A percentile compares a stretch with the other conserved stretches of the same genome.
These are phyloP conservation scores for Fulica atra DNA, from an alignment of 2,113 vertebrate genomes.

Conservation along the genomic window DNA sequence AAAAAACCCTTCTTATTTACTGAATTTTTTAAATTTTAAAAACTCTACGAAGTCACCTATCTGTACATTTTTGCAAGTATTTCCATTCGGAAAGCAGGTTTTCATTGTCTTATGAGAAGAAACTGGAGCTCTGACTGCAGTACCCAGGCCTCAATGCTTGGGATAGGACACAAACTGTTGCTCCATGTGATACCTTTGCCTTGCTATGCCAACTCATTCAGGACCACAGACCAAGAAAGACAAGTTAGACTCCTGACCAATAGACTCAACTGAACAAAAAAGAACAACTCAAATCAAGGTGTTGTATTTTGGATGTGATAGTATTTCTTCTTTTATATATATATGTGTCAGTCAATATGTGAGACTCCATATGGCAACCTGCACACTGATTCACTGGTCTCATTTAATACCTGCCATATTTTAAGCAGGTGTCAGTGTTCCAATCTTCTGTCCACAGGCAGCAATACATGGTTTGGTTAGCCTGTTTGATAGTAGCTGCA, in stretches of 20 bases:
- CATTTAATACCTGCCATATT: neutral
- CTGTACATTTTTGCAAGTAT: neutral
- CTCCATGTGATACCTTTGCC: neutral
- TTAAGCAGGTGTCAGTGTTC: neutral
- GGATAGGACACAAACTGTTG: neutral
- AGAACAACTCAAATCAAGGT: fast-evolving
- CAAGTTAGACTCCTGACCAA: neutral
- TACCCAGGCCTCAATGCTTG: neutral
- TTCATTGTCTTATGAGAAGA: neutral
- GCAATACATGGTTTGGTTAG: neutral
- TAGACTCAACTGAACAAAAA: neutral
- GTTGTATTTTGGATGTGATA: neutral
- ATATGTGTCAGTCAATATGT: neutral
- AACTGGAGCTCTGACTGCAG: neutral
- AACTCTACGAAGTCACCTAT: neutral
- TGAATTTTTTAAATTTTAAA: neutral
- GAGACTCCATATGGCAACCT: neutral
- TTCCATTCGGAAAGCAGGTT: neutral
- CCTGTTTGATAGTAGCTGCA: neutral
- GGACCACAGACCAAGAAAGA: neutral
- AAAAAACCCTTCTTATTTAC: neutral
- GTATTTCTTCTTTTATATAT: neutral
- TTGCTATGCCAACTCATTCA: neutral
- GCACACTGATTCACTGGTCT: neutral
- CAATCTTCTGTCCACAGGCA: neutral